These are phyloP conservation scores for Bubo blakistoni DNA, from an alignment of 2,113 vertebrate species.

Conservation along the genomic window DNA sequence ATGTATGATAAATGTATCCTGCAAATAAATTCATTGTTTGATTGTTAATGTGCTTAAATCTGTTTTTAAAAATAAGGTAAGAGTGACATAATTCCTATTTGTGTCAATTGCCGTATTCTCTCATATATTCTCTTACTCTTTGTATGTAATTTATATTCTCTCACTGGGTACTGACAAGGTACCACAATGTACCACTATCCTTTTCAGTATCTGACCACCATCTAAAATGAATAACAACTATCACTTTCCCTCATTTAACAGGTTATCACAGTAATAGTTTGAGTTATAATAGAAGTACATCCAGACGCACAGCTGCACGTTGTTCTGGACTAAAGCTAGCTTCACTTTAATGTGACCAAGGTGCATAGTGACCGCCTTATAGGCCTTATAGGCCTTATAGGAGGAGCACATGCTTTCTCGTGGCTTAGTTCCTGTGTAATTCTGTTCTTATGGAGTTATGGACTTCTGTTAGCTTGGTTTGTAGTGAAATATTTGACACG, in stretches of 20 bases:
- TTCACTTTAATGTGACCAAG: background rate
- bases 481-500: background rate
- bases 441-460: background rate
- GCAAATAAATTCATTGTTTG: slow-evolving; percentile 61
- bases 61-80: slow-evolving; percentile 24
- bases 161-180: background rate
- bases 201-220: background rate
- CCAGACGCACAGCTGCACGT: background rate
- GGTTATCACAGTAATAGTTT: background rate
- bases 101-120: background rate
- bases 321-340: background rate
- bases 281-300: background rate
- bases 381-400: background rate
- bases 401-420: background rate
- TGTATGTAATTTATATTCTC: background rate
- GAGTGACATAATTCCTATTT: background rate
- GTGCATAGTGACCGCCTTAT: background rate
- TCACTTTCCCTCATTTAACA: background rate
- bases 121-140: background rate
- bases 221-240: background rate
- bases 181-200: background rate
- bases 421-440: background rate
- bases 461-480: background rate
- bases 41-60: slow-evolving; percentile 16
- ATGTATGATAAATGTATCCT: slow-evolving; percentile 49